Evolutionary conservation across 2,113 vertebrate genomes (phyloP).

Genomic region (Xiphias gladius): DNA sequence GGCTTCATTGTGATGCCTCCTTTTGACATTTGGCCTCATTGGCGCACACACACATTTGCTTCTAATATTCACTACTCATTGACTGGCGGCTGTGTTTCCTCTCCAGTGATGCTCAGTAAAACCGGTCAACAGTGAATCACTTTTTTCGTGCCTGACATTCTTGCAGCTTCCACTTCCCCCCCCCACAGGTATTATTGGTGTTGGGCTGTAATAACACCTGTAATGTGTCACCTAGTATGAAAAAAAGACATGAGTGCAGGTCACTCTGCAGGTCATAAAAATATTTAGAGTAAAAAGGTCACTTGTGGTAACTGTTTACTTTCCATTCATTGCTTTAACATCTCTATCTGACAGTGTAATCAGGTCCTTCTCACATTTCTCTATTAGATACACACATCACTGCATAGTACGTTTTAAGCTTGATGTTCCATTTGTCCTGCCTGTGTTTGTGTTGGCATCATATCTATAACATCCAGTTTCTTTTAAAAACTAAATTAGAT

Average conservation of each 20-base stretch:
- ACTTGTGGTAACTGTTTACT: neutral
- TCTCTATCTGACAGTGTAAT: neutral
- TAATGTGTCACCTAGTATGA: neutral
- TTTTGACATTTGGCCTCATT: constrained; percentile 23
- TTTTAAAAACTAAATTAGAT: neutral
- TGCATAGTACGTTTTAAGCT: neutral
- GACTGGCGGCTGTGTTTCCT: neutral
- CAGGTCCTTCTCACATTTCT: neutral
- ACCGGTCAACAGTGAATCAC: constrained; percentile 8
- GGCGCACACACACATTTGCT: too few species aligned
- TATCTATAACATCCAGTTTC: neutral
- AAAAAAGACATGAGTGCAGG: neutral
- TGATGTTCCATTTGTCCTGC: neutral
- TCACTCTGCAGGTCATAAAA: constrained; percentile 20
- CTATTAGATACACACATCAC: neutral
- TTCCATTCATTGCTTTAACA: neutral
- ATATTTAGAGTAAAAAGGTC: neutral
- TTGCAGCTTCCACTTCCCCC: neutral
- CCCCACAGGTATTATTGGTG: neutral
- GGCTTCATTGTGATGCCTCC: constrained; percentile 2
- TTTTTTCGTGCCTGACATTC: constrained; percentile 4
- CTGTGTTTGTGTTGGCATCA: neutral
- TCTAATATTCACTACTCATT: neutral
- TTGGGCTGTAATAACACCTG: neutral
- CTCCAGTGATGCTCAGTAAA: neutral